These are phyloP conservation scores for Macrobrachium nipponense DNA, from an alignment of 1,140 invertebrate species.

Conservation along the genomic window DNA sequence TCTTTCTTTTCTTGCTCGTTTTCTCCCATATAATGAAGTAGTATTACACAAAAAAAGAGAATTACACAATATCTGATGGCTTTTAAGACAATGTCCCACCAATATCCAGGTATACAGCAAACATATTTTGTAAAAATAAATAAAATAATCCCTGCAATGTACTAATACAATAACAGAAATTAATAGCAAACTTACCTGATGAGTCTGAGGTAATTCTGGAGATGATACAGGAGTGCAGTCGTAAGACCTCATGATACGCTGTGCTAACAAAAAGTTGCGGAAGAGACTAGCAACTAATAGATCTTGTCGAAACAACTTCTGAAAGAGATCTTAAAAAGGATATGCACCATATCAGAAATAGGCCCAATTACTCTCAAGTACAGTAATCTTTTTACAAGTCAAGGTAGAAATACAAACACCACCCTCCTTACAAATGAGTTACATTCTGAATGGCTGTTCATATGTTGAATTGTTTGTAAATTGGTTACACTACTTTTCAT, in stretches of 20 bases:
- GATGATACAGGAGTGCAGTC: slow-evolving; percentile 94
- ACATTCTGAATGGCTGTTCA: too few relatives aligned
- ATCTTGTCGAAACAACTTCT: slow-evolving; percentile 97
- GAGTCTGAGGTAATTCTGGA: slow-evolving; percentile 90
- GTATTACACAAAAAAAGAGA: too few relatives aligned
- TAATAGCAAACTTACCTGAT: slow-evolving; percentile 74
- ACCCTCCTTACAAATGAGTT: too few relatives aligned
- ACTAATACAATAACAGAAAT: background rate
- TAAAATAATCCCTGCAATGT: too few relatives aligned
- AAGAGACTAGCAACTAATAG: slow-evolving; percentile 97
- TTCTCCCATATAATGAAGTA: too few relatives aligned
- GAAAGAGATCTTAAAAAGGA: slow-evolving; percentile 82
- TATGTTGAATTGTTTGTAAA: too few relatives aligned
- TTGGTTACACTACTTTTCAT: too few relatives aligned
- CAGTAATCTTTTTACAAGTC: background rate
- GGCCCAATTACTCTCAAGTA: background rate
- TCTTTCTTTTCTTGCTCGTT: too few relatives aligned
- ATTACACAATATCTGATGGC: too few relatives aligned
- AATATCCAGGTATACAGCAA: too few relatives aligned
- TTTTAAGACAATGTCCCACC: too few relatives aligned
- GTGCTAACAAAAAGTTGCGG: slow-evolving; percentile 96
- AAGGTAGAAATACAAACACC: background rate
- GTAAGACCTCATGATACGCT: slow-evolving; percentile 95
- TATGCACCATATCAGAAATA: slow-evolving; percentile 63
- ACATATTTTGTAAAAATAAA: too few relatives aligned